Evolutionary conservation across 1,140 invertebrate genomes (phyloP).

Genomic region (Drosophila parabipectinata): DNA sequence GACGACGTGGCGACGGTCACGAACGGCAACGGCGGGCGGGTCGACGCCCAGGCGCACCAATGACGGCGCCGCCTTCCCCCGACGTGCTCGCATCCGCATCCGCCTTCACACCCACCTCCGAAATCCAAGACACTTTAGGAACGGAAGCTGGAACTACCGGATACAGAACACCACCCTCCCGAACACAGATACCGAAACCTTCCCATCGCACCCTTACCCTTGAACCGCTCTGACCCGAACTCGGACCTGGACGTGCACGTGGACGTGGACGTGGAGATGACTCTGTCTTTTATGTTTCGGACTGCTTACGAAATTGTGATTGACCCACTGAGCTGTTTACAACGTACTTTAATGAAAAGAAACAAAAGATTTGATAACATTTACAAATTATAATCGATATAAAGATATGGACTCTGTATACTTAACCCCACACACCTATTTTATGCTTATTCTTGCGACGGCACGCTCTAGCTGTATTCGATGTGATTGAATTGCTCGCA

Average conservation of each 20-base stretch:
- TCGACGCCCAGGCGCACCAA: constrained; percentile 44
- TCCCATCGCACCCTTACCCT: not conserved
- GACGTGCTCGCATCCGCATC: constrained; percentile 4
- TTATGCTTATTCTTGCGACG: constrained; percentile 6
- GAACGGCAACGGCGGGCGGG: constrained; percentile 63
- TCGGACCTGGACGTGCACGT: not conserved
- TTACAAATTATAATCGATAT: constrained; percentile 9
- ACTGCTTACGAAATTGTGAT: constrained; percentile 62
- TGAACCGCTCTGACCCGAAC: not conserved
- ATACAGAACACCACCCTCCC: not conserved
- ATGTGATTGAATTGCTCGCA: constrained; percentile 2
- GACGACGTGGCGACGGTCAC: constrained; percentile 76
- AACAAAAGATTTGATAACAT: constrained; percentile 16
- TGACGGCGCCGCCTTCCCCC: constrained; percentile 43
- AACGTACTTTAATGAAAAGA: constrained; percentile 57
- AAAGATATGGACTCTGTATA: constrained; percentile 19
- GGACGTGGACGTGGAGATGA: constrained; percentile 7
- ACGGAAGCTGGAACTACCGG: constrained; percentile 22
- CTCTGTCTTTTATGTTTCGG: constrained; percentile 21
- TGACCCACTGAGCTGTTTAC: constrained; percentile 59
- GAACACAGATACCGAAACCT: not conserved
- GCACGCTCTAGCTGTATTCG: constrained; percentile 1
- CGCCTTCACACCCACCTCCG: constrained; percentile 10
- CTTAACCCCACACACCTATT: constrained; percentile 17
- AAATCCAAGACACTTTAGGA: constrained; percentile 67